These are phyloP conservation scores for Lethocerus indicus DNA, from an alignment of 1,140 invertebrate species.

Conservation along the genomic window DNA sequence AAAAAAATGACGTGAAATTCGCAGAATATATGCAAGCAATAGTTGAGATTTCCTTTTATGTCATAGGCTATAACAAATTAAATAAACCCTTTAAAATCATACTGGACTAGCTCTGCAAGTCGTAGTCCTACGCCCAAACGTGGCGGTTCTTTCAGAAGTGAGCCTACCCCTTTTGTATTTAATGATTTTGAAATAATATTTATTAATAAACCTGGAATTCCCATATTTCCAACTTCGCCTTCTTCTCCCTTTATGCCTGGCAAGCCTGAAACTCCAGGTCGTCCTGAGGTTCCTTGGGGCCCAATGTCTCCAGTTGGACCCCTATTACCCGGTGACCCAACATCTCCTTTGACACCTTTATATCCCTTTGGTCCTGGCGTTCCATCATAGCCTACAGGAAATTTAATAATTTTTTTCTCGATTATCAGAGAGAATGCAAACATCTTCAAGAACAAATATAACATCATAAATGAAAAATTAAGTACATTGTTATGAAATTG, in stretches of 20 bases:
- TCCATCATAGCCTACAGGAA: conserved; percentile 32
- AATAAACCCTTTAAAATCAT: no score
- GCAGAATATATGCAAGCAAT: no score
- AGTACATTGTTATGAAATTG: neutral
- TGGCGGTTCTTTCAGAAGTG: no score
- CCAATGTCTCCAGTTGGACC: conserved; percentile 38
- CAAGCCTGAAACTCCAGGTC: conserved; percentile 33
- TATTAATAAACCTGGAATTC: conserved; percentile 28
- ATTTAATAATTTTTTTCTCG: no score
- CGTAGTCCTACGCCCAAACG: no score
- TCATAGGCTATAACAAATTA: no score
- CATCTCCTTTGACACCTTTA: conserved; percentile 37
- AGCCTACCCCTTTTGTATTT: no score
- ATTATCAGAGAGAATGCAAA: no score
- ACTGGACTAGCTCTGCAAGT: no score
- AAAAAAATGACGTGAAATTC: no score
- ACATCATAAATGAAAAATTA: neutral
- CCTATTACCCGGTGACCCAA: conserved; percentile 35
- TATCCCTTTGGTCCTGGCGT: conserved; percentile 35
- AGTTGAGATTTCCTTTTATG: no score
- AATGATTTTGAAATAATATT: neutral
- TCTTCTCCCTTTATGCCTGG: conserved; percentile 54
- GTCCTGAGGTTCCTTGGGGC: conserved; percentile 21
- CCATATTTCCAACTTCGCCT: conserved; percentile 53
- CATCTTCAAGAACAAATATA: neutral